These are phyloP conservation scores for Thamnophis elegans DNA, from an alignment of 2,797 vertebrate genomes.

Conservation along the genomic window DNA sequence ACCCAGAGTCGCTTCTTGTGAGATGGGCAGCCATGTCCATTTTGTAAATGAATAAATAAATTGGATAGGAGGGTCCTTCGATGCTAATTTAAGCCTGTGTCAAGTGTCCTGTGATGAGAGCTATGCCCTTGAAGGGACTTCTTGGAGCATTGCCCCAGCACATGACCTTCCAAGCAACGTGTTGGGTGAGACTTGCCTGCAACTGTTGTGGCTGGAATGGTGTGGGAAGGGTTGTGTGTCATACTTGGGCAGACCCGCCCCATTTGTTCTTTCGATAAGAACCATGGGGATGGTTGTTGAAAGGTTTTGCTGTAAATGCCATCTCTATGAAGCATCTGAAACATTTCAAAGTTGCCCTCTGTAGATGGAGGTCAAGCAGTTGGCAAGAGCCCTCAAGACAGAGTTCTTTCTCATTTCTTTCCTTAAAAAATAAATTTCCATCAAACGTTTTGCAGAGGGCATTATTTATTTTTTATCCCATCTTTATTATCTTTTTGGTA, in stretches of 20 bases:
- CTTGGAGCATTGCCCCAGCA: not conserved
- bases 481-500: not conserved
- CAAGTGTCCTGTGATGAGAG: not conserved
- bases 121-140: not conserved
- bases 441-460: not conserved
- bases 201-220: not conserved
- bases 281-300: not conserved
- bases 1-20: not conserved
- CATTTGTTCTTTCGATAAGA: not conserved
- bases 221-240: not conserved
- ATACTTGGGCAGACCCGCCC: not conserved
- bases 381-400: not conserved
- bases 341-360: not conserved
- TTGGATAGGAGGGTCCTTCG: not conserved
- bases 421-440: not conserved
- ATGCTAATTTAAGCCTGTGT: constrained; percentile 4
- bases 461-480: not conserved
- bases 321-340: not conserved
- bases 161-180: not conserved
- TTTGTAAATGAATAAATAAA: not conserved
- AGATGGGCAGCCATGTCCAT: not conserved
- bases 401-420: not conserved
- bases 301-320: not conserved
- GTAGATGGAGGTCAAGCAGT: not conserved
- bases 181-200: not conserved